Evolutionary conservation across 2,888 invertebrate species (phyloP), one percentile per base, ranked within the genome.

Genomic region (Cotesia congregata): DNA sequence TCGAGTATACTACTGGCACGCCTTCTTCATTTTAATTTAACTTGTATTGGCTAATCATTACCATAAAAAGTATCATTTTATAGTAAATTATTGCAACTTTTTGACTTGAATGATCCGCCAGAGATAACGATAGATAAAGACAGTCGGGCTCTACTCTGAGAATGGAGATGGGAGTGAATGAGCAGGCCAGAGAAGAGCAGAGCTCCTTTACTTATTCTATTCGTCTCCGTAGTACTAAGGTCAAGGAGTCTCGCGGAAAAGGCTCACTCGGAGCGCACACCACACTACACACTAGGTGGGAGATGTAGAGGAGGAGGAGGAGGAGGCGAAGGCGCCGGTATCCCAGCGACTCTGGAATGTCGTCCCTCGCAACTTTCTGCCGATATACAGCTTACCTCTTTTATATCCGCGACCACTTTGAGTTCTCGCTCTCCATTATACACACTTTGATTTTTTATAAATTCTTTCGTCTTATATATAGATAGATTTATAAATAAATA

Each of bases 301-400:
- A 70, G 74, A 73, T 75, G 76, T 74, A 67, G 67, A 79, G 75
- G 68, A 17, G 17, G 67, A 79, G 75, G 68, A 17, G 17, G 17
- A 74, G 77, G 77, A 67, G 83, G 61, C 17, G 7, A 80, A 80
- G 81, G 78, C 78, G 80, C 76, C 74, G 73, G 81, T 80, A 80
- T 82, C 79, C 72, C 76, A 73, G 71, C 39, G 81, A 77, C 78
- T 73, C 59, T 79, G 82, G 82, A 82, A 82, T 82, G 82, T 82
- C 79, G 82, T 81, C 73, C 74, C 82, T 80, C 82, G 82, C 81
- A 82, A 81, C 80, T 80, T 82, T 82, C 78, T 74, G 78, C 78
- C 79, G 77, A 82, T 80, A 79, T 67, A 73, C 62, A 64, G 69
- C 40, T 75, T 65, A 30, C 65, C 38, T 7, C 65, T 62, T n/a